Evolutionary conservation across 1,140 invertebrate genomes (phyloP), one percentile per base, ranked within the genome.

Genomic region (Formica selysi): DNA sequence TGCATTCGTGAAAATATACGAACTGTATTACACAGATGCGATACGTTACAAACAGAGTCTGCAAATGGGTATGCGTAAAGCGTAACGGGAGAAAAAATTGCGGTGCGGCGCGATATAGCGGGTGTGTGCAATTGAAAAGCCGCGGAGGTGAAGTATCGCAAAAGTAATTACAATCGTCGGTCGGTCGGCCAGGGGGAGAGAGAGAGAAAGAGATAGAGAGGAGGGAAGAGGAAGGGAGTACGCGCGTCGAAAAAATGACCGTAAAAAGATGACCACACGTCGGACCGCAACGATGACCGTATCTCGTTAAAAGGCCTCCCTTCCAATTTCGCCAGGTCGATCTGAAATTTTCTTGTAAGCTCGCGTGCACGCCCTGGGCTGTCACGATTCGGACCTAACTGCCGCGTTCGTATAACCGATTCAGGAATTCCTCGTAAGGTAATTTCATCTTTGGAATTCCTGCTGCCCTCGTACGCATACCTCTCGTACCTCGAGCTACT

Each of bases 321-420:
- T 93, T 93, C 92, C 92, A 94, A 94, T 95, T 95, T 95, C 85
- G 94, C 92, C 92, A 93, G 94, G 94, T 95, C 94, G 95, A 95
- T 95, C 94, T 94, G 92, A 94, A 95, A 94, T 95, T 95, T 95
- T 94, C 93, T 95, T 93, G 93, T 92, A 93, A 93, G 94, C 93
- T 95, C 94, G 95, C 95, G 95, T 95, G 95, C 93, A 90, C 90
- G 95, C 95, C 95, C 93, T 92, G 92, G 95, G 95, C 95, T 92
- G 94, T 95, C 94, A 95, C 95, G 95, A 95, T 94, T 93, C 87
- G 88, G 89, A 92, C 89, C 93, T 93, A 94, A 94, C 93, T 93
- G 93, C 93, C 88, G 93, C 92, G 92, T 93, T 93, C 91, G 92
- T 93, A 93, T 91, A 94, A 94, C 93, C 93, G 92, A 94, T 94